Percentiles rank a stretch among this genome's conserved stretches.
These are phyloP conservation scores for Drosophila borborema DNA, from an alignment of 2,888 invertebrate genomes.

Conservation along the genomic window DNA sequence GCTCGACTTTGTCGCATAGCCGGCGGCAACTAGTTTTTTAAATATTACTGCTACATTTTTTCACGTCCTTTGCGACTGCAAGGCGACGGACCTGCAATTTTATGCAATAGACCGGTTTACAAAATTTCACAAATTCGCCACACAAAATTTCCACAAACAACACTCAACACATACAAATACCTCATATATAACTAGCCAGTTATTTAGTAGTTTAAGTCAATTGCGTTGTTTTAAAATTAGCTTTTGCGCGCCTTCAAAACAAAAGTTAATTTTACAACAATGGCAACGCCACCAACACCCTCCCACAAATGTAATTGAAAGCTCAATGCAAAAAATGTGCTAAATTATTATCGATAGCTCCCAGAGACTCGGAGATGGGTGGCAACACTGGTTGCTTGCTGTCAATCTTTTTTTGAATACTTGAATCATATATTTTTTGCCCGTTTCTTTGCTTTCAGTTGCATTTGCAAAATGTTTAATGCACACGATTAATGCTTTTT, in stretches of 20 bases:
- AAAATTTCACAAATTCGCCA: conserved; percentile 79
- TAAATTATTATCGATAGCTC: conserved; percentile 18
- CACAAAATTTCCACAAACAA: conserved; percentile 83
- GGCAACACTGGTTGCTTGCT: conserved; percentile 35
- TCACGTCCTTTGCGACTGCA: conserved; percentile 56
- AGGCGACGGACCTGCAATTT: conserved; percentile 84
- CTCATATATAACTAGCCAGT: conserved; percentile 69
- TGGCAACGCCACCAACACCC: conserved; percentile 53
- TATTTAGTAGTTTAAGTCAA: conserved; percentile 75
- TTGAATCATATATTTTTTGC: conserved; percentile 8
- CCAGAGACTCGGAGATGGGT: not conserved
- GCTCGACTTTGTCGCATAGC: conserved; percentile 96
- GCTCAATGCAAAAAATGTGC: conserved; percentile 38
- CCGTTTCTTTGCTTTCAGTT: conserved; percentile 55
- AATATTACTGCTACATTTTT: conserved; percentile 65
- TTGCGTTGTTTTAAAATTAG: conserved; percentile 71
- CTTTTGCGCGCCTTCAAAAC: conserved; percentile 44
- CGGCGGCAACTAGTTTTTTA: conserved; percentile 50
- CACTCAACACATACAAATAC: conserved; percentile 52
- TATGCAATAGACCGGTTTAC: conserved; percentile 86
- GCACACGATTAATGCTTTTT: conserved; percentile 74
- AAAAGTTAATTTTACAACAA: conserved; percentile 75
- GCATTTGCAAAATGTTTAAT: conserved; percentile 52
- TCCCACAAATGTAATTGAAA: conserved; percentile 67
- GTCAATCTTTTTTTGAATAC: conserved; percentile 8